Base-by-base conservation (phyloP, 2,113 vertebrate species). In the Poeciliopsis retropinna region DNA sequence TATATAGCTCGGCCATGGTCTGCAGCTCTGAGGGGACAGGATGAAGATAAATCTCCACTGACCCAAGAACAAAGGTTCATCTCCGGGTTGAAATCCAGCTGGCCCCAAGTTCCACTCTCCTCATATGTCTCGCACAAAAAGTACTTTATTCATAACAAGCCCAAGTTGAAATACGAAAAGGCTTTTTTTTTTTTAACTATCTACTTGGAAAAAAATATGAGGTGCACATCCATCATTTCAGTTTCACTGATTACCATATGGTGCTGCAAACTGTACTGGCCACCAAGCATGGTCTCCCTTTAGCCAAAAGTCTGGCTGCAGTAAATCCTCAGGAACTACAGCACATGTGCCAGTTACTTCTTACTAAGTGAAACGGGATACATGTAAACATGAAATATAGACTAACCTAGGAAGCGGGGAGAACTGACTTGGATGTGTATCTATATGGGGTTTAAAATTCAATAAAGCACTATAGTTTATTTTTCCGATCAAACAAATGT, bases 11-110 rank as follows among this genome's bases (percentile, higher is more conserved):
- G 73, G 80, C 72, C 78, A 71, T 82, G 74, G 72, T 79, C 83
- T 30, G 54, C 63, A 37, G 75, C 80, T 75, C 72, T 5, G 37
- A 79, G 64, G 44, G 66, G 80, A 87, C 79, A 68, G 60, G 22
- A 37, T 61, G 65, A 62, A 82, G 87, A 91, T 91, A 83, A 86
- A 91, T 91, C 86, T 86, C 60, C 4, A 39, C 86, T 87, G 88
- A 88, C 76, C 84, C 81, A 57, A 73, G 71, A 77, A 76, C 66
- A 68, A 75, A 80, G 76, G 78, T 71, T 75, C 57, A 70, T 78
- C 85, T 75, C 73, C 75, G 76, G 78, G 82, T 72, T 60, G 60
- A 70, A 65, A 75, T 81, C 85, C 81, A 83, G 72, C 73, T 8
- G 28, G 22, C 77, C 72, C 70, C 70, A 68, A 69, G 54, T 68